Base-by-base conservation (phyloP, 2,113 vertebrate species). In the Vicugna pacos region DNA sequence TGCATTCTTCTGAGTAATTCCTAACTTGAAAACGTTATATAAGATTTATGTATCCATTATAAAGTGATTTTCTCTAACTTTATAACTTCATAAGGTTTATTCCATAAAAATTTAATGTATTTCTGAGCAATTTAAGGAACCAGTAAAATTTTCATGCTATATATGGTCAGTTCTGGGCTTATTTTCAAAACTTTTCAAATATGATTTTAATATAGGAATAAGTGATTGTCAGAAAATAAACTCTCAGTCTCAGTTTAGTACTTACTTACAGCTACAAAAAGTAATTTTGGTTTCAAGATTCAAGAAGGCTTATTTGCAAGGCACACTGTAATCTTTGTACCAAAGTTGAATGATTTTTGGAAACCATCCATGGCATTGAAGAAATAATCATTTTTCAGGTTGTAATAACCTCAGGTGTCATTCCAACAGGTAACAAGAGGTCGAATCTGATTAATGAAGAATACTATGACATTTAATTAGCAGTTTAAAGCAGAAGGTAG, bases 141-240 rank as follows among this genome's bases (percentile, higher is more conserved):
- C 17, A 5, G 72, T 72, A 70, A 62, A 88, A 89, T 80, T 79
- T 6, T 93, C 10, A 60, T 83, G 12, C 14, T 92, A 46, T 20
- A 32, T 38, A 17, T 46, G 17, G 8, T 4, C 0, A 73, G 1
- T 73, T 67, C 48, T 8, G 82, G 42, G 52, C 10, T 58, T 24
- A 54, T 77, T 77, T 77, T 52, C 56, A 94, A 56, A 76, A 64
- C 19, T 77, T 82, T 96, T 82, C 65, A 95, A 69, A 75, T 48
- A 26, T 56, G 2, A 56, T 5, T 89, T 89, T 75, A 19, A 48
- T n/a, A 20, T 73, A 20, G 6, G 16, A 73, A 42, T 0, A 69
- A 24, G 1, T 48, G 5, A 76, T 46, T 58, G 2, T 56, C 14
- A 82, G 28, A 50, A 91, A 80, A 48, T 90, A 75, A 83, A 32